phyloP scores from a whole-genome alignment of 64 coral and sea anemone species.

The Stylophora pistillata region DNA sequence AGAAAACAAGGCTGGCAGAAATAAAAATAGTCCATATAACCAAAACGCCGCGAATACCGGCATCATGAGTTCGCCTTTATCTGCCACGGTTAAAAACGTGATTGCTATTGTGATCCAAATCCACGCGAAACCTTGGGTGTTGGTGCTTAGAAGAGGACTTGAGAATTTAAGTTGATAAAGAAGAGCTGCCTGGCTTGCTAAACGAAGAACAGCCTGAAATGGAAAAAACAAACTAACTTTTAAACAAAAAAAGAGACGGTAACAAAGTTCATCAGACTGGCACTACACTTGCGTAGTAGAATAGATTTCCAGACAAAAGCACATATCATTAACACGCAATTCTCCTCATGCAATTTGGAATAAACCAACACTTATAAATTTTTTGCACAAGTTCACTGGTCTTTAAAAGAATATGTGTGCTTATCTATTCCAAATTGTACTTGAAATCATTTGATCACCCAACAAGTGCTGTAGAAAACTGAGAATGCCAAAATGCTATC shows the following conservation, averaged over 20 bases:
- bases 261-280: too few species aligned
- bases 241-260: too few species aligned
- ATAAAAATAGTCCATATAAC: not conserved
- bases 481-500: too few species aligned
- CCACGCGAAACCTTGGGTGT: slow-evolving; percentile 36
- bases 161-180: slow-evolving; percentile 41
- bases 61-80: slow-evolving; percentile 10
- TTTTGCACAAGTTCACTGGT: too few species aligned
- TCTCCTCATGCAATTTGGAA: not conserved
- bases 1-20: not conserved
- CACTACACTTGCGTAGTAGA: too few species aligned
- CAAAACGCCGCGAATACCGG: slow-evolving; percentile 40
- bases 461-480: too few species aligned
- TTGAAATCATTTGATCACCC: too few species aligned
- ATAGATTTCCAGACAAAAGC: too few species aligned
- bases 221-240: not conserved
- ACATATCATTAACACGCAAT: too few species aligned
- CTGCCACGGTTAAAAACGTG: not conserved
- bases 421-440: not conserved
- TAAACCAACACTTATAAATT: too few species aligned
- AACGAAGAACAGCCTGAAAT: slow-evolving; percentile 48
- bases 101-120: slow-evolving; percentile 23
- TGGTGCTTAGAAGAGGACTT: not conserved
- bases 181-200: slow-evolving; percentile 22
- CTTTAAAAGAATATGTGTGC: not conserved